phyloP scores from a whole-genome alignment of 1,140 invertebrate genomes.

The Harlomillsia oculata region DNA sequence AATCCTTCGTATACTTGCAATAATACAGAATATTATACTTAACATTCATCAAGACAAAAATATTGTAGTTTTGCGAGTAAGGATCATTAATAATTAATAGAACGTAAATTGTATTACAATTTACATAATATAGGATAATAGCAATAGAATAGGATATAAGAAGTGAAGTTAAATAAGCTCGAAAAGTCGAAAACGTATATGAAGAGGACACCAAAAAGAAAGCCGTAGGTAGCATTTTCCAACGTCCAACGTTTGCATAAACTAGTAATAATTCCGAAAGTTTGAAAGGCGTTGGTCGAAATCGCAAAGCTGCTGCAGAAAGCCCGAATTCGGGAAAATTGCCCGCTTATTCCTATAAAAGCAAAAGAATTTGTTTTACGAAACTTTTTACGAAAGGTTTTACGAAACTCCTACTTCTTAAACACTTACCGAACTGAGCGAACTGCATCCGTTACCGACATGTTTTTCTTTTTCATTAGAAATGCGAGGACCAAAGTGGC shows the following conservation, averaged over 20 bases:
- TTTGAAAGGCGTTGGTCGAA: background rate
- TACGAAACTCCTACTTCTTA: background rate
- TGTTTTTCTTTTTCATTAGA: conserved; percentile 43
- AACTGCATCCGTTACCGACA: conserved; percentile 42
- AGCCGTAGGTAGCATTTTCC: background rate
- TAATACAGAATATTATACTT: no score
- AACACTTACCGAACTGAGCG: conserved; percentile 34
- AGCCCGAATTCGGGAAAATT: conserved; percentile 25
- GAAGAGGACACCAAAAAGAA: background rate
- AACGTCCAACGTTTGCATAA: conserved; percentile 35
- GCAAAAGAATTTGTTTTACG: background rate
- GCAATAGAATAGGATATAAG: background rate
- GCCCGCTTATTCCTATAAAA: conserved; percentile 13
- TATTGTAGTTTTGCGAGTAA: no score
- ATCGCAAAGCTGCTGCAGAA: conserved; percentile 16
- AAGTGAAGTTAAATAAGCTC: background rate
- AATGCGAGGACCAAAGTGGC: conserved; percentile 43
- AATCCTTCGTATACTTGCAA: no score
- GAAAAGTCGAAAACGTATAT: background rate
- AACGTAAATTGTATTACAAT: background rate
- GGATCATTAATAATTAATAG: no score
- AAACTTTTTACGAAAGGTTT: background rate
- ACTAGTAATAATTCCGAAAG: background rate
- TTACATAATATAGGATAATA: background rate
- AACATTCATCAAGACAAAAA: no score